Percentiles rank a stretch among this genome's conserved stretches.
phyloP scores from a whole-genome alignment of 2,113 vertebrate genomes.

The Myrmophylax atrothorax region DNA sequence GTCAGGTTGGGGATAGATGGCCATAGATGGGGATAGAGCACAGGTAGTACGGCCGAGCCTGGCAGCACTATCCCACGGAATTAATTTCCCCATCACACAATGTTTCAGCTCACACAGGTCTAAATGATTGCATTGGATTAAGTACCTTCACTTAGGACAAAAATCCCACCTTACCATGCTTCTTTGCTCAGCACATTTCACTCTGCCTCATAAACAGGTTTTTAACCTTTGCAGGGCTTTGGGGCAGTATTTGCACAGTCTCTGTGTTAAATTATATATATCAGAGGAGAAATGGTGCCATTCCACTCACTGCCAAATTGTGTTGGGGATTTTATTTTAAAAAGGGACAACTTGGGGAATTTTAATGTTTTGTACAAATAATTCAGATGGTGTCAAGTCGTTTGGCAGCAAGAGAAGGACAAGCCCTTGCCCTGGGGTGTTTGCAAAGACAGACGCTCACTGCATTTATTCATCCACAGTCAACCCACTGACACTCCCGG shows the following conservation, averaged over 20 bases:
- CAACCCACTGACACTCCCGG: background rate
- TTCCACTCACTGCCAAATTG: background rate
- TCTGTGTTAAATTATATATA: background rate
- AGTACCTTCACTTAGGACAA: background rate
- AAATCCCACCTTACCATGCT: background rate
- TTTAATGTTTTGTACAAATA: background rate
- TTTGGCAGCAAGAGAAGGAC: slow-evolving; percentile 38
- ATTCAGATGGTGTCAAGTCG: background rate
- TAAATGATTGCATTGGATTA: background rate
- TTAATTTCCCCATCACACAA: background rate
- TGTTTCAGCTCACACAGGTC: background rate
- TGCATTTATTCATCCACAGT: background rate
- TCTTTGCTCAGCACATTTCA: background rate
- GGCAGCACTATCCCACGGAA: background rate
- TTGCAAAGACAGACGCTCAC: background rate
- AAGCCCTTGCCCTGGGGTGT: slow-evolving; percentile 21
- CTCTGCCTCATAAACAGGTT: background rate
- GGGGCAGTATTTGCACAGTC: background rate
- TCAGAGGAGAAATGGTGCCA: background rate
- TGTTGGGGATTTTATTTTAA: background rate
- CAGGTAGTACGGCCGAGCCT: background rate
- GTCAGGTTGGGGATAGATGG: background rate
- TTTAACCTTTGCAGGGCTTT: background rate
- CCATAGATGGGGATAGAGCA: no score
- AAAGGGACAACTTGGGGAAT: background rate